Evolutionary conservation across 2,113 vertebrate species (phyloP).

Genomic region (Naja naja): DNA sequence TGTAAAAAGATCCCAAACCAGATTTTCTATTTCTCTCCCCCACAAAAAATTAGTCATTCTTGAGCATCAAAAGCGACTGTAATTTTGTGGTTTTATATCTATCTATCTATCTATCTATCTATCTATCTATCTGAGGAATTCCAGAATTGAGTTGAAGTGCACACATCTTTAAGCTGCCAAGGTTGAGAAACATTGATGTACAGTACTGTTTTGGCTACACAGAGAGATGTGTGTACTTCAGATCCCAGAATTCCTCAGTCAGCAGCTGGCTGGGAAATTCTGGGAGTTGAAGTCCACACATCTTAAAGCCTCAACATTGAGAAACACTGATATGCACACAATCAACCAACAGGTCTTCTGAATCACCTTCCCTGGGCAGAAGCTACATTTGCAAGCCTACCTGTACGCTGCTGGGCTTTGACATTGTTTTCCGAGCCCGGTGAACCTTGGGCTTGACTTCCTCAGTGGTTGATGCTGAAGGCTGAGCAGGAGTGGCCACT

Average conservation of each 20-base stretch:
- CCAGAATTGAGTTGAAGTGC: too few relatives aligned
- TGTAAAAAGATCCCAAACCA: neutral
- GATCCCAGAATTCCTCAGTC: neutral
- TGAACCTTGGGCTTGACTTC: conserved; percentile 77
- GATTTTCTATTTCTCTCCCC: neutral
- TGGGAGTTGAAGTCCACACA: neutral
- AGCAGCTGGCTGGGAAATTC: neutral
- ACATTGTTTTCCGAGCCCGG: conserved; percentile 88
- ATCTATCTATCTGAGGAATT: too few relatives aligned
- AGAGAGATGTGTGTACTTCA: too few relatives aligned
- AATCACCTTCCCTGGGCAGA: neutral
- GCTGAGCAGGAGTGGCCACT: neutral
- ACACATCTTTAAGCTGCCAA: too few relatives aligned
- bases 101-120: too few relatives aligned
- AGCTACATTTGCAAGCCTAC: conserved; percentile 43
- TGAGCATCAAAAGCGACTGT: neutral
- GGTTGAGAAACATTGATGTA: too few relatives aligned
- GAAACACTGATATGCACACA: neutral
- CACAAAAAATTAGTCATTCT: neutral
- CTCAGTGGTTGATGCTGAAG: conserved; percentile 24
- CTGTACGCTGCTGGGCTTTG: conserved; percentile 77
- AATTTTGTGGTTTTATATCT: neutral
- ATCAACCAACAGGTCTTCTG: neutral
- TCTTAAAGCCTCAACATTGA: neutral
- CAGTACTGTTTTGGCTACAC: too few relatives aligned